phyloP scores from a whole-genome alignment of 2,888 invertebrate species.

The Eudasyphora cyanicolor region DNA sequence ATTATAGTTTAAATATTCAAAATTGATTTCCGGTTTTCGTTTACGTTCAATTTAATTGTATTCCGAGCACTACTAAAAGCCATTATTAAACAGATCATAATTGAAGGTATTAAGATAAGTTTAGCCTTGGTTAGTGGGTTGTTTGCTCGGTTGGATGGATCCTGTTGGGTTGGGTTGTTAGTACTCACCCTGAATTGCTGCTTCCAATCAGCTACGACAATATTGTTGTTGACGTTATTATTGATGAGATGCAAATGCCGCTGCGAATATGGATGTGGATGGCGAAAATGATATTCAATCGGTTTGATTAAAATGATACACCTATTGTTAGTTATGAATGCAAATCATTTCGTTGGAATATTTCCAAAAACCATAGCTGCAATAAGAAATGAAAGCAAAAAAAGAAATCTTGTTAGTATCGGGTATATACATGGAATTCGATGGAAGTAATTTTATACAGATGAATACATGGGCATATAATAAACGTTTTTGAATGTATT shows the following conservation, averaged over 20 bases:
- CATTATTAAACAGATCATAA: slow-evolving; percentile 10
- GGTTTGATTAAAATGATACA: slow-evolving; percentile 1
- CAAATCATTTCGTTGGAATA: not conserved
- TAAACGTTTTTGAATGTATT: too few species aligned
- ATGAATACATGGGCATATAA: too few species aligned
- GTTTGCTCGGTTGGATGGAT: too few species aligned
- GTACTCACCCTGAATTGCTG: not conserved
- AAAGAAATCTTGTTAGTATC: too few species aligned
- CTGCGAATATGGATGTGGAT: not conserved
- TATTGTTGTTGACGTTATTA: too few species aligned
- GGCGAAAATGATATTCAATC: not conserved
- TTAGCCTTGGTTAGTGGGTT: not conserved
- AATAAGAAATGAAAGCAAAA: too few species aligned
- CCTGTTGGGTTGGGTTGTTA: too few species aligned
- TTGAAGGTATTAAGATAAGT: not conserved
- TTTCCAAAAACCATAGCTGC: slow-evolving; percentile 3
- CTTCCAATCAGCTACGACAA: too few species aligned
- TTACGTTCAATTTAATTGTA: not conserved
- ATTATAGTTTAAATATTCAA: slow-evolving; percentile 22
- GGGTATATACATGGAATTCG: too few species aligned
- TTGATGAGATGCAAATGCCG: too few species aligned
- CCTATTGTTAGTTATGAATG: not conserved
- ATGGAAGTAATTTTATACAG: too few species aligned
- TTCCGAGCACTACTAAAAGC: not conserved
- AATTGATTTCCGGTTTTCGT: not conserved